Percentiles rank a stretch among this genome's conserved stretches.
Conservation (phyloP, 2,113 vertebrate species). For the Corythoichthys intestinalis region DNA sequence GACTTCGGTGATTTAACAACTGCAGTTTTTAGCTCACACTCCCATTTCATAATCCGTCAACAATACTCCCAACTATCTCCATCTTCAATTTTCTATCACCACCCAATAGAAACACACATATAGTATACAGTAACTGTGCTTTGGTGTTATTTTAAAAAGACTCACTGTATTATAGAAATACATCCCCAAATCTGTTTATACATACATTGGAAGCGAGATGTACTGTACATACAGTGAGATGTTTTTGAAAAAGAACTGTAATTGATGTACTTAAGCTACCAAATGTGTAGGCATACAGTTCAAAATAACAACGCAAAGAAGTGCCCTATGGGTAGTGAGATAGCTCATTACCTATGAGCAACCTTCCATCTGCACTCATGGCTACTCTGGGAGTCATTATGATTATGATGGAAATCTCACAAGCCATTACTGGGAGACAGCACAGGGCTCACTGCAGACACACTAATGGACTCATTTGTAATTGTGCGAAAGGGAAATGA, state of each 20-base stretch:
- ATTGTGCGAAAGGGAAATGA: conserved; percentile 98
- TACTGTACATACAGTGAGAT: background rate
- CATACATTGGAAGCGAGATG: background rate
- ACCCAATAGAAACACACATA: background rate
- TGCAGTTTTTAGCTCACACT: conserved; percentile 23
- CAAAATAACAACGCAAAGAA: conserved; percentile 93
- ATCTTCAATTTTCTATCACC: conserved; percentile 14
- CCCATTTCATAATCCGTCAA: conserved; percentile 30
- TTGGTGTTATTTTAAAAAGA: background rate
- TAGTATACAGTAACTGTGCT: background rate
- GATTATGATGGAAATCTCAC: conserved; percentile 99
- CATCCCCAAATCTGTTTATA: background rate
- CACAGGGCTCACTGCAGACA: conserved; percentile 93
- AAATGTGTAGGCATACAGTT: conserved; percentile 51
- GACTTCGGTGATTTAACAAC: conserved; percentile 35
- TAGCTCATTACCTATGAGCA: conserved; percentile 99
- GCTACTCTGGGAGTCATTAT: conserved; percentile 97
- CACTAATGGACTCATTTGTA: conserved; percentile 99
- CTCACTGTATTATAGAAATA: background rate
- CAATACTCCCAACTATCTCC: conserved; percentile 17
- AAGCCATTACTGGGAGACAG: conserved; percentile 98
- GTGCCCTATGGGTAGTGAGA: conserved; percentile 95
- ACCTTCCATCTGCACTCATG: conserved; percentile 99
- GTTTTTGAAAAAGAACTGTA: background rate
- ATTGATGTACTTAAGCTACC: conserved; percentile 10